These are phyloP conservation scores for Nomada hirtipes DNA, from an alignment of 2,888 invertebrate genomes.

Conservation along the genomic window DNA sequence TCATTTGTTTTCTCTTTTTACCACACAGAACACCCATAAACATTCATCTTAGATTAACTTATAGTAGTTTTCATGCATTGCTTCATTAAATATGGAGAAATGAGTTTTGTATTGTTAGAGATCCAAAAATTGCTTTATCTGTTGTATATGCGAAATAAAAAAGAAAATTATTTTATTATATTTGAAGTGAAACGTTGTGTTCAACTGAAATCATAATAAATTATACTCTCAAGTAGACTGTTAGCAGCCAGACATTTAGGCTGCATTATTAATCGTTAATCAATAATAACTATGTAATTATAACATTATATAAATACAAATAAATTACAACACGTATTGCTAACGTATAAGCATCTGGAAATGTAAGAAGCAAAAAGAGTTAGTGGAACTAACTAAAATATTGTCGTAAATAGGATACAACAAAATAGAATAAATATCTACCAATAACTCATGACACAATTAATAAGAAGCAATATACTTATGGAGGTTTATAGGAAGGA, in stretches of 20 bases:
- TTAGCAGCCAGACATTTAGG: slow-evolving; percentile 33
- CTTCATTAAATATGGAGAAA: slow-evolving; percentile 23
- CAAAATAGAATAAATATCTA: slow-evolving; percentile 61
- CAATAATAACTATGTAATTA: slow-evolving; percentile 21
- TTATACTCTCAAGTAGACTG: slow-evolving; percentile 19
- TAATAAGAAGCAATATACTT: slow-evolving; percentile 62
- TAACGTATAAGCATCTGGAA: slow-evolving; percentile 63
- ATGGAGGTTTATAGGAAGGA: slow-evolving; percentile 34
- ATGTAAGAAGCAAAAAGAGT: slow-evolving; percentile 55
- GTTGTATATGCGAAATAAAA: neutral
- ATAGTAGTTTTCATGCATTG: slow-evolving; percentile 63
- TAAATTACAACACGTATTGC: slow-evolving; percentile 28
- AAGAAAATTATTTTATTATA: neutral
- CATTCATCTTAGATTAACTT: slow-evolving; percentile 51
- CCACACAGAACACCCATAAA: slow-evolving; percentile 62
- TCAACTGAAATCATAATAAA: slow-evolving; percentile 11
- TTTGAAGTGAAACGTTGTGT: slow-evolving; percentile 17
- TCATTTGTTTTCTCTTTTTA: slow-evolving; percentile 27
- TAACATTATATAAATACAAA: slow-evolving; percentile 28
- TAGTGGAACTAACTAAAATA: slow-evolving; percentile 51
- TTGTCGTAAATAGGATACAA: slow-evolving; percentile 37
- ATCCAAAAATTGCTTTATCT: neutral
- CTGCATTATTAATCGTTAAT: slow-evolving; percentile 35
- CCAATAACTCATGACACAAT: slow-evolving; percentile 59
- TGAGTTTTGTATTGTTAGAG: slow-evolving; percentile 18